Conservation (phyloP, 2,888 invertebrate species). For the Zhengitettix transpicula region DNA sequence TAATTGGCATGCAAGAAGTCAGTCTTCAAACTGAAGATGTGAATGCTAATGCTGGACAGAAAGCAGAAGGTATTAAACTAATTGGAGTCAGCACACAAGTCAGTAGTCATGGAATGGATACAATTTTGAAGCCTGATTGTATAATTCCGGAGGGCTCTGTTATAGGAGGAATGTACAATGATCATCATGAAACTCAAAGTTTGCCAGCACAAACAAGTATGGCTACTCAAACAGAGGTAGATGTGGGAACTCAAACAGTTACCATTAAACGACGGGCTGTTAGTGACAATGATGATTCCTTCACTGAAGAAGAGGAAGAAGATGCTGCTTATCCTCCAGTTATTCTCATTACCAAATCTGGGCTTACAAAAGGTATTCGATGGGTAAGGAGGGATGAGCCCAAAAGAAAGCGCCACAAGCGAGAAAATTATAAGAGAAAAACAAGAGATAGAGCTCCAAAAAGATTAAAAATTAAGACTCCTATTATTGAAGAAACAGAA, state of each 20-base stretch:
- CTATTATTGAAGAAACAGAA: conserved; percentile 21
- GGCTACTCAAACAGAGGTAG: conserved; percentile 68
- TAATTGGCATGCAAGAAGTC: background rate
- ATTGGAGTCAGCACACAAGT: background rate
- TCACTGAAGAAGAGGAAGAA: conserved; percentile 6
- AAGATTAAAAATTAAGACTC: conserved; percentile 18
- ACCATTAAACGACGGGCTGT: conserved; percentile 19
- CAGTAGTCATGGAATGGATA: background rate
- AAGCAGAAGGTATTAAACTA: background rate
- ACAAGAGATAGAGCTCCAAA: background rate
- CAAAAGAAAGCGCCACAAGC: background rate
- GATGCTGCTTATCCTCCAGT: background rate
- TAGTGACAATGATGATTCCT: conserved; percentile 10
- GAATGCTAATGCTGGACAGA: background rate
- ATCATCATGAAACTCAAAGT: conserved; percentile 56
- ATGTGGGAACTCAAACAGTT: conserved; percentile 68
- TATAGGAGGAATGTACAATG: background rate
- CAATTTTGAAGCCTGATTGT: background rate
- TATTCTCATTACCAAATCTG: background rate
- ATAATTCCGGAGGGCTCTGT: background rate
- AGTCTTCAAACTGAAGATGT: background rate
- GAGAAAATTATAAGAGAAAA: background rate
- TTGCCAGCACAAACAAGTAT: conserved; percentile 42
- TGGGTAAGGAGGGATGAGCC: conserved; percentile 2
- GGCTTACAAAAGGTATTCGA: background rate